Evolutionary conservation across 2,888 invertebrate genomes (phyloP), one percentile per base, ranked within the genome.

Genomic region (Parnassius mnemosyne): DNA sequence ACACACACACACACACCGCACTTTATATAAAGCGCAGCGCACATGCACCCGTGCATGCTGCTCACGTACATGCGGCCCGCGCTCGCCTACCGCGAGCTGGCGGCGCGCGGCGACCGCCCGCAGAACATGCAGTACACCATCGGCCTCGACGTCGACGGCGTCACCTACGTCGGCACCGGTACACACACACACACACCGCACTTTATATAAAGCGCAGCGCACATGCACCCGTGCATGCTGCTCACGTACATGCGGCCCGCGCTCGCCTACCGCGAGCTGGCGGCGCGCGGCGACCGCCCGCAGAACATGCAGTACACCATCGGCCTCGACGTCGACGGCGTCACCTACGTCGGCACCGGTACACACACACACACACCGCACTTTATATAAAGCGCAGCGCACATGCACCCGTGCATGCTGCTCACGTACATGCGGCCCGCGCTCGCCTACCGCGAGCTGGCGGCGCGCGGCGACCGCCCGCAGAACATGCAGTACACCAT

Each of bases 1-100:
- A 69, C 53, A 7, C n/a, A n/a, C n/a, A n/a, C n/a, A n/a, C n/a
- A n/a, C n/a, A n/a, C n/a, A n/a, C n/a, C n/a, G n/a, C n/a, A n/a
- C n/a, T n/a, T n/a, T n/a, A n/a, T n/a, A n/a, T n/a, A n/a, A n/a
- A n/a, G n/a, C 83, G 95, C 96, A 57, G 84, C 88, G 60, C 75
- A 81, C 20, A 93, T 96, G 90, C 96, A 97, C 87, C 96, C 96
- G 9, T 94, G 95, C 74, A 96, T 95, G 93, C 86, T 97, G 76
- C 88, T 96, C 53, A 94, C 94, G 72, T 94, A 95, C 85, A 95
- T 97, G 95, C 92, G 94, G 69, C 96, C 96, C 44, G 93, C 75
- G 65, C 80, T 85, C 49, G 80, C 81, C 77, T 90, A 89, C 85
- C 82, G 83, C 77, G 88, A 87, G 83, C 73, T 86, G 72, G 73